Evolutionary conservation across 2,113 vertebrate species (phyloP), one percentile per base, ranked within the genome.

Genomic region (Asarcornis scutulata): DNA sequence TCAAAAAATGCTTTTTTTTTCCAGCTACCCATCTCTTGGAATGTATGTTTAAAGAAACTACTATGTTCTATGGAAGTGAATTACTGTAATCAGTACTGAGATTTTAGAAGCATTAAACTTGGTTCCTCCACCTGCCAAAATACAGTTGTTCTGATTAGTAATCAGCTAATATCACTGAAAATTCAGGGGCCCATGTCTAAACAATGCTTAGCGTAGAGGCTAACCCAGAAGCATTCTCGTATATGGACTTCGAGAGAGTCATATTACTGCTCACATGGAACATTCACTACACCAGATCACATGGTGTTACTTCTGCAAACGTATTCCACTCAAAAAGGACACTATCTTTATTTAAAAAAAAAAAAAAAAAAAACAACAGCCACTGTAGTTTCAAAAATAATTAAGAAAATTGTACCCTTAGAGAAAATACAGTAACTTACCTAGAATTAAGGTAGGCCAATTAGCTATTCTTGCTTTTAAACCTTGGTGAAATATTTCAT

Each of bases 401-500:
- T 32, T 40, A 69, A 1, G 5, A 52, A 82, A 88, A 22, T 34
- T 53, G 25, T 44, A 32, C 17, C 8, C 32, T 22, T 29, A 48
- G 3, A 89, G 27, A 72, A 96, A 92, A 76, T n/a, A 89, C 4
- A 55, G 44, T 53, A 82, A 97, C 99, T 98, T 98, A 99, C 99
- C 99, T 97, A 99, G 98, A 97, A 99, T 99, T 97, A 99, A 98
- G 42, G 99, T 99, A 64, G 99, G 99, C 99, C 99, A 99, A 97
- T 99, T 99, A 82, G 99, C 99, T 96, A 99, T 99, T 96, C 99
- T 98, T 62, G 99, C 99, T 97, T 99, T 99, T 86, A 99, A 97
- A 93, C 99, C 99, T 97, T 99, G 99, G 96, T 99, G 99, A 98
- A 99, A 99, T 98, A 99, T 99, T 98, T 99, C 99, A 96, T 99